These are phyloP conservation scores for Panthera leo DNA, from an alignment of 2,113 vertebrate genomes.

Conservation along the genomic window DNA sequence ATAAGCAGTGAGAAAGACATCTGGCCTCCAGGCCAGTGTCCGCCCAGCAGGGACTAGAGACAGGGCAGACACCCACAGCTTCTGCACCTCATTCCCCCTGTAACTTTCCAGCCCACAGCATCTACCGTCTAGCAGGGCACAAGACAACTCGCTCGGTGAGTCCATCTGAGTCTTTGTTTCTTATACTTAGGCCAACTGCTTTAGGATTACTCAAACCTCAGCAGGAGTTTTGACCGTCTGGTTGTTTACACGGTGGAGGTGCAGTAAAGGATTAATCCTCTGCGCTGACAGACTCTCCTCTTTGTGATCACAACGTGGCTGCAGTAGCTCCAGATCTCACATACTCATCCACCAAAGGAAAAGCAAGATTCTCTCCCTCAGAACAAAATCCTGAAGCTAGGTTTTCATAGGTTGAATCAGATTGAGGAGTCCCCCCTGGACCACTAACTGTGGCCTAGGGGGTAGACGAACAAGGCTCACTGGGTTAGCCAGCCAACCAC, in stretches of 20 bases:
- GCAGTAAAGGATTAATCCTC: neutral
- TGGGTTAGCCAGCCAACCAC: neutral
- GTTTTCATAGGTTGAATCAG: neutral
- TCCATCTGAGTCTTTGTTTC: neutral
- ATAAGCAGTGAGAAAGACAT: neutral
- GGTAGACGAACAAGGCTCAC: neutral
- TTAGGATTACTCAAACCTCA: neutral
- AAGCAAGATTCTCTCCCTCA: neutral
- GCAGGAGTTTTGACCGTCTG: neutral
- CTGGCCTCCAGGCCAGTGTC: neutral
- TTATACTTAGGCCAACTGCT: too few species aligned
- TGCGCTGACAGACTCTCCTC: neutral
- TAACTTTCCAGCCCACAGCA: too few species aligned
- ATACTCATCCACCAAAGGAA: neutral
- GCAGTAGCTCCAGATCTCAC: neutral
- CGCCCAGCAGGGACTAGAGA: neutral
- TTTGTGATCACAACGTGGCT: neutral
- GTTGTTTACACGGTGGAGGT: neutral
- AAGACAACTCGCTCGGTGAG: rapidly evolving
- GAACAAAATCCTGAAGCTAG: neutral
- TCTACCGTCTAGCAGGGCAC: neutral
- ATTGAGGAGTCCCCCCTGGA: neutral
- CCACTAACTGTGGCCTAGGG: neutral
- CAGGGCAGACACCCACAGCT: neutral
- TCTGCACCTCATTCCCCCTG: neutral